A percentile compares a stretch with the other conserved stretches of the same genome.
Conservation (phyloP, 2,797 vertebrate species). For the Trachurus trachurus region DNA sequence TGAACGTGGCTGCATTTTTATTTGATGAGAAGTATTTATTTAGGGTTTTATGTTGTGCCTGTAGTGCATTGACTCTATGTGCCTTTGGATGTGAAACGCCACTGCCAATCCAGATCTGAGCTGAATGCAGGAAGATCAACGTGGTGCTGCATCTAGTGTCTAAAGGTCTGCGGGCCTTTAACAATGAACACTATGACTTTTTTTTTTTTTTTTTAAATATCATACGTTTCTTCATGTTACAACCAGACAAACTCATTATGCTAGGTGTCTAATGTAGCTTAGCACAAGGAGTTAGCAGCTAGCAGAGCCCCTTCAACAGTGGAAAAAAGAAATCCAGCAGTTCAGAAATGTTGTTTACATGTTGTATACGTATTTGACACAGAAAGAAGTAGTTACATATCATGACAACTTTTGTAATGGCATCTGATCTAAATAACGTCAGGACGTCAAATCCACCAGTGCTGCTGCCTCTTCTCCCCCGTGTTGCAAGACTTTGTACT, state of each 20-base stretch:
- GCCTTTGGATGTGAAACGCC: constrained; percentile 48
- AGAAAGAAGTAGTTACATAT: not conserved
- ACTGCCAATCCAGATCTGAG: constrained; percentile 37
- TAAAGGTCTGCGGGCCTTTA: constrained; percentile 2
- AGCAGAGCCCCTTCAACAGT: not conserved
- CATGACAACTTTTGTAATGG: not conserved
- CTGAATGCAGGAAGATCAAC: not conserved
- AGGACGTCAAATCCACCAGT: too few relatives aligned
- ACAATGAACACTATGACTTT: not conserved
- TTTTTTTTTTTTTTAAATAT: not conserved
- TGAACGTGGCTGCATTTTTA: constrained; percentile 3
- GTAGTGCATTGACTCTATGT: constrained; percentile 28
- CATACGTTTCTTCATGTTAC: not conserved
- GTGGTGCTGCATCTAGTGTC: constrained; percentile 18
- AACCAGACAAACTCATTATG: not conserved
- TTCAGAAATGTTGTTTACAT: not conserved
- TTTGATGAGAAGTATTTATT: constrained; percentile 33
- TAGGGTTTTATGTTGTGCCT: constrained; percentile 10
- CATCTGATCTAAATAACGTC: too few relatives aligned
- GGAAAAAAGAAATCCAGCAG: not conserved
- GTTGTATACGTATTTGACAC: not conserved
- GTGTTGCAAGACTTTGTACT: not conserved
- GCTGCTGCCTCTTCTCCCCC: not conserved
- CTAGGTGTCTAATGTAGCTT: not conserved
- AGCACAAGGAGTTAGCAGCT: not conserved